Percentiles rank a stretch among this genome's conserved stretches.
phyloP scores from a whole-genome alignment of 2,888 invertebrate genomes.

The Rambutsinella grinnellia region DNA sequence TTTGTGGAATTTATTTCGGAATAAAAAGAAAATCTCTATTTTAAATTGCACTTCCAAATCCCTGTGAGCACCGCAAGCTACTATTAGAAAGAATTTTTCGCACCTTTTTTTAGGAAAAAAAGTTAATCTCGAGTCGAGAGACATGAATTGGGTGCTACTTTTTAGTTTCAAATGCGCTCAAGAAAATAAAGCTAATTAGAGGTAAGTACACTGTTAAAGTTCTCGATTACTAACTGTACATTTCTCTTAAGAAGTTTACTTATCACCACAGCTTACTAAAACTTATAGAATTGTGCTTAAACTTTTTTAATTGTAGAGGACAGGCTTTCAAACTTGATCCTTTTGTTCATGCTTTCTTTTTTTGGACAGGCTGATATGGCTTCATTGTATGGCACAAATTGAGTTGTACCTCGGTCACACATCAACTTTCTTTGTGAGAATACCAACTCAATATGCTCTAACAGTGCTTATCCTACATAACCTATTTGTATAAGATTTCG shows the following conservation, averaged over 20 bases:
- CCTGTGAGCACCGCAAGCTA: too few relatives aligned
- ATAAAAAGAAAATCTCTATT: not conserved
- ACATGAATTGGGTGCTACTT: too few relatives aligned
- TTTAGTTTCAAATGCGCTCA: too few relatives aligned
- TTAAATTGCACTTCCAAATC: not conserved
- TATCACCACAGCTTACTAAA: slow-evolving; percentile 40
- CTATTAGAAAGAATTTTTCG: too few relatives aligned
- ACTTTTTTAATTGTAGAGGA: slow-evolving; percentile 22
- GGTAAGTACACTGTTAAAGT: too few relatives aligned
- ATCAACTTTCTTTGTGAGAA: slow-evolving; percentile 19
- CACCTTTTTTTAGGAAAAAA: too few relatives aligned
- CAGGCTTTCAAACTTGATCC: slow-evolving; percentile 56
- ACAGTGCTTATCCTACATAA: slow-evolving; percentile 21
- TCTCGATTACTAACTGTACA: too few relatives aligned
- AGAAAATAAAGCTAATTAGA: not conserved
- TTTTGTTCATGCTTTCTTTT: slow-evolving; percentile 57
- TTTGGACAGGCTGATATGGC: slow-evolving; percentile 66
- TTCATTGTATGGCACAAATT: slow-evolving; percentile 66
- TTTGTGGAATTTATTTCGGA: not conserved
- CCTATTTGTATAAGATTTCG: slow-evolving; percentile 9
- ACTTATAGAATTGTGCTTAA: slow-evolving; percentile 18
- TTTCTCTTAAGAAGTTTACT: slow-evolving; percentile 11
- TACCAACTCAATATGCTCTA: slow-evolving; percentile 45
- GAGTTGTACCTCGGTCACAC: slow-evolving; percentile 45
- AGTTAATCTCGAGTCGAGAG: too few relatives aligned